These are phyloP conservation scores for Aquatica leii DNA, from an alignment of 2,888 invertebrate species.

Conservation along the genomic window DNA sequence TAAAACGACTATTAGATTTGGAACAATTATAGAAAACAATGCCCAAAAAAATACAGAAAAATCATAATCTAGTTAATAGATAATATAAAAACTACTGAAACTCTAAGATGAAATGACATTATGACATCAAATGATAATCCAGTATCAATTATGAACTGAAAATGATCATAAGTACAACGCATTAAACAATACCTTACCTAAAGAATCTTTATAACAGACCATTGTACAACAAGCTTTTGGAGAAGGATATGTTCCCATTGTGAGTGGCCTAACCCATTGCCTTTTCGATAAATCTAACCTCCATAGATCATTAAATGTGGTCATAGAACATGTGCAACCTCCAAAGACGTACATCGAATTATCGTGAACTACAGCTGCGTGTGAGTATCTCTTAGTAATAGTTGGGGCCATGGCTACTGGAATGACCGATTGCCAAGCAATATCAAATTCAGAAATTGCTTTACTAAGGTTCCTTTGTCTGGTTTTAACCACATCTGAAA, in stretches of 20 bases:
- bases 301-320: conserved; percentile 98
- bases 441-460: conserved; percentile 78
- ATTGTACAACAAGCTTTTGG: conserved; percentile 96
- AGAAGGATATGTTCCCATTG: conserved; percentile 90
- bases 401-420: conserved; percentile 70
- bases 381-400: conserved; percentile 92
- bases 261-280: conserved; percentile 84
- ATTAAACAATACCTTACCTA: no score
- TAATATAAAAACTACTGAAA: no score
- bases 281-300: conserved; percentile 85
- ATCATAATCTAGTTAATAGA: no score
- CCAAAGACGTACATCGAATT: conserved; percentile 96
- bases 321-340: conserved; percentile 92
- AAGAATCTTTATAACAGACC: conserved; percentile 83
- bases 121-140: no score
- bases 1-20: no score
- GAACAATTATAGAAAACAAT: no score
- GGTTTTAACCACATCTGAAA: conserved; percentile 80
- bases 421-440: conserved; percentile 76
- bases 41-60: no score
- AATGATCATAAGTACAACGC: no score
- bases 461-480: conserved; percentile 77
- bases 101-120: no score
- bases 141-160: no score
- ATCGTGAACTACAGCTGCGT: conserved; percentile 84